Evolutionary conservation across 1,140 invertebrate species (phyloP), one percentile per base, ranked within the genome.

Genomic region (Homarus americanus): DNA sequence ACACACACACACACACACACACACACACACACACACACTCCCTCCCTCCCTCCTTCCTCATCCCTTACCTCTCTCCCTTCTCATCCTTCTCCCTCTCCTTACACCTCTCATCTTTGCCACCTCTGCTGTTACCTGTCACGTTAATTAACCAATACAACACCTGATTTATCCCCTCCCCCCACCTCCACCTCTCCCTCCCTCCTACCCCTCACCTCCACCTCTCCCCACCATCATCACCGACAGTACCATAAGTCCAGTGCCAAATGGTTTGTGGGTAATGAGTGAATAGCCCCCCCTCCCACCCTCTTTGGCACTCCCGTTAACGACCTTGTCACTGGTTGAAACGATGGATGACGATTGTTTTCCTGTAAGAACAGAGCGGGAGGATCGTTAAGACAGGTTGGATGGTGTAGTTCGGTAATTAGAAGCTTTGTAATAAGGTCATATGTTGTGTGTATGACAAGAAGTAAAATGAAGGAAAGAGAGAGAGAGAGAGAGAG

Each of bases 401-500:
- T 49, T 49, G 44, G 44, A 5, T 7, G 5, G 12, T 5, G 44
- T 49, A 49, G 44, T 49, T 49, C 15, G 44, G 44, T 49, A 49
- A 49, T 49, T 49, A 7, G 12, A 15, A 15, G 44, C 5, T 15
- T 49, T 5, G 12, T 49, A 49, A 49, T 49, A 49, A 49, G 44
- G 44, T 49, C 44, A 5, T 49, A 49, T 49, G 44, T 49, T 49
- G 44, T 5, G 5, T 49, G 5, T 49, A 7, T 49, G 44, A 49
- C 44, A 49, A 49, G 44, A 49, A 49, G 12, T 49, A 49, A 49
- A 49, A 10, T 20, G 49, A 63, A 53, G 63, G 49, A 63, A 53
- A 63, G 49, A 63, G 79, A 82, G 49, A 63, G 79, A 63, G 49
- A 80, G 78, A 80, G 41, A 80, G 78, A 80, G 41, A 80, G 78